Conservation (phyloP, 2,797 vertebrate species). For the Typhlichthys subterraneus region DNA sequence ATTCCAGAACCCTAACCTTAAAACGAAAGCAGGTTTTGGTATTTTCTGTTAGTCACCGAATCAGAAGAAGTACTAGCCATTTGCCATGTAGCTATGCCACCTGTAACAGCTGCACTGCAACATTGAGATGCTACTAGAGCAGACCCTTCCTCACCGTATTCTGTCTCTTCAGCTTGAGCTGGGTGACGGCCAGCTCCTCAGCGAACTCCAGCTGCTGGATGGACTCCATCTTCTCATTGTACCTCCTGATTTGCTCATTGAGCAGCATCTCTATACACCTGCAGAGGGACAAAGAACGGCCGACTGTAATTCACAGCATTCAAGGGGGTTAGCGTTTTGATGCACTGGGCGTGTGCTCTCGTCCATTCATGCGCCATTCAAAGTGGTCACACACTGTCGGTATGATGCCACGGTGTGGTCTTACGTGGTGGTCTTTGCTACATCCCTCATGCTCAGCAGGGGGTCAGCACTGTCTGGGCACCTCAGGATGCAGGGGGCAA, state of each 20-base stretch:
- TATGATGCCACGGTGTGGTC: constrained; percentile 37
- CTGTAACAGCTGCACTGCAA: background rate
- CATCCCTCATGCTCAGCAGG: constrained; percentile 95
- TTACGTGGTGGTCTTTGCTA: constrained; percentile 95
- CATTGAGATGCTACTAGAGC: background rate
- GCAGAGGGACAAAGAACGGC: background rate
- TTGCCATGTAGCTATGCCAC: no score
- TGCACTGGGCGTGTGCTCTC: background rate
- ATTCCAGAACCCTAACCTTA: background rate
- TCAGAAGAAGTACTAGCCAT: no score
- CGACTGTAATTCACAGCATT: background rate
- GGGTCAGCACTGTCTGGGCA: constrained; percentile 92
- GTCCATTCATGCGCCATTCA: no score
- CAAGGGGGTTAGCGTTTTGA: background rate
- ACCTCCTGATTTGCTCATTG: constrained; percentile 91
- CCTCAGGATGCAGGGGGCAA: constrained; percentile 93
- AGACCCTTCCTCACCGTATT: constrained; percentile 81
- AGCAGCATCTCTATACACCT: constrained; percentile 97
- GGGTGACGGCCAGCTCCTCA: constrained; percentile 87
- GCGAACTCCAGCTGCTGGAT: constrained; percentile 94
- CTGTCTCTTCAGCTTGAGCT: constrained; percentile 89
- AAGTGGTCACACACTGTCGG: no score
- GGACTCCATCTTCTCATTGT: constrained; percentile 95
- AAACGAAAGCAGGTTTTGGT: background rate
- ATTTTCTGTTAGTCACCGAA: no score